Evolutionary conservation across 2,888 invertebrate species (phyloP), one percentile per base, ranked within the genome.

Genomic region (Drosophila colorata): DNA sequence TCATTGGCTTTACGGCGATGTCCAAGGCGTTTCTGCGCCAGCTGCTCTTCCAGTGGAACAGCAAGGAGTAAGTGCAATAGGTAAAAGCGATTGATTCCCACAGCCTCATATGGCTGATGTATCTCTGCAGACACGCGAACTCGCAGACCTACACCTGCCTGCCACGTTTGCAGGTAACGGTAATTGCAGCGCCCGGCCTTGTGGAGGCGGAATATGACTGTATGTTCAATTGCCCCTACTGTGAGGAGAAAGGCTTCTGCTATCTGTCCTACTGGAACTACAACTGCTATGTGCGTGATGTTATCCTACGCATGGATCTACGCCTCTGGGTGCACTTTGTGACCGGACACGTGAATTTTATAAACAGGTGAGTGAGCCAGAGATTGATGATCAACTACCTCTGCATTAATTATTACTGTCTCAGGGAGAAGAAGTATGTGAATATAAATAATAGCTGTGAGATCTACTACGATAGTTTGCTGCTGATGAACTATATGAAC

Each of bases 141-240:
- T 47, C 79, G 4, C 53, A 74, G 0, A 59, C 11, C 1, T 85
- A 57, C 23, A 83, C 73, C 2, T 90, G 90, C 18, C 23, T 91
- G 40, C 69, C 89, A 1, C 69, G 74, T 0, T n/a, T 86, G 0
- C 76, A 81, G 35, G 79, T 90, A 0, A 87, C 82, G 0, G 88
- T 91, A 0, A 85, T 90, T 6, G 67, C 83, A 1, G 4, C 16
- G 0, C 82, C 85, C 0, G 91, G 90, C 0, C 13, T 76, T 0
- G 78, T 90, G 14, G 90, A 91, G 43, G 90, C 91, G 0, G 90
- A 89, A 7, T 80, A 81, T 31, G 91, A 90, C 9, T 63, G 35
- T 2, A 60, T 73, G 9, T 90, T 91, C 28, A 9, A 20, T 9
- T 90, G 90, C 47, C 67, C 74, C 4, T 41, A 28, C 0, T 91